phyloP scores from a whole-genome alignment of 1,140 invertebrate species.

The Papilio aristodemus region DNA sequence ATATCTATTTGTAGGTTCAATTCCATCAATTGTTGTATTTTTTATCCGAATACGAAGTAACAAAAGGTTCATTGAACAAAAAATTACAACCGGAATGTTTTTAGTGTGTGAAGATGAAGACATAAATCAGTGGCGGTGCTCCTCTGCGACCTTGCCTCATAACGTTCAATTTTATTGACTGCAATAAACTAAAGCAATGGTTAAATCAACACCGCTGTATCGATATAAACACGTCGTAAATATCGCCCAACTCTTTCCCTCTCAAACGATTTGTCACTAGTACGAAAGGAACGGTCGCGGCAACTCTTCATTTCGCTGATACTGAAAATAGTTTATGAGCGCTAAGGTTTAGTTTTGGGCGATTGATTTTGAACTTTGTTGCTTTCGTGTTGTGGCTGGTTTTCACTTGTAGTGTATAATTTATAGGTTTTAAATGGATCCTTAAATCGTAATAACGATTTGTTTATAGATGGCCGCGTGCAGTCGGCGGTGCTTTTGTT shows the following conservation, averaged over 20 bases:
- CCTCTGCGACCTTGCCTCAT: slow-evolving; percentile 77
- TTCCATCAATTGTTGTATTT: slow-evolving; percentile 5
- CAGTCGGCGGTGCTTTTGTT: slow-evolving; percentile 56
- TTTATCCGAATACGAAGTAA: background rate
- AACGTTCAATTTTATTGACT: slow-evolving; percentile 79
- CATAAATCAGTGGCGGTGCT: slow-evolving; percentile 72
- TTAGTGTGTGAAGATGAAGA: slow-evolving; percentile 61
- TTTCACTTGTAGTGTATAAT: slow-evolving; percentile 46
- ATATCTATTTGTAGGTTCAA: background rate
- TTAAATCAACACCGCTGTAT: slow-evolving; percentile 77
- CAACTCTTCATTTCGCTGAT: slow-evolving; percentile 64
- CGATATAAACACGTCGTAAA: slow-evolving; percentile 77
- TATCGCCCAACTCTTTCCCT: slow-evolving; percentile 57
- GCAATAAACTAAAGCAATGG: slow-evolving; percentile 78
- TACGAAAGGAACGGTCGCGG: slow-evolving; percentile 47
- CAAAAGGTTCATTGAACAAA: slow-evolving; percentile 29
- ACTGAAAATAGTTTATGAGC: slow-evolving; percentile 77
- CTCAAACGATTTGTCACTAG: slow-evolving; percentile 37
- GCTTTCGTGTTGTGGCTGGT: slow-evolving; percentile 33
- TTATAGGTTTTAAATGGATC: slow-evolving; percentile 80
- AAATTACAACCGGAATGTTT: slow-evolving; percentile 43
- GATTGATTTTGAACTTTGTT: slow-evolving; percentile 48
- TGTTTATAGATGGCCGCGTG: slow-evolving; percentile 70
- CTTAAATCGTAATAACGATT: slow-evolving; percentile 81
- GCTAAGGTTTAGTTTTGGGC: slow-evolving; percentile 40